phyloP scores from a whole-genome alignment of 2,888 invertebrate genomes.

The Blomia tropicalis region DNA sequence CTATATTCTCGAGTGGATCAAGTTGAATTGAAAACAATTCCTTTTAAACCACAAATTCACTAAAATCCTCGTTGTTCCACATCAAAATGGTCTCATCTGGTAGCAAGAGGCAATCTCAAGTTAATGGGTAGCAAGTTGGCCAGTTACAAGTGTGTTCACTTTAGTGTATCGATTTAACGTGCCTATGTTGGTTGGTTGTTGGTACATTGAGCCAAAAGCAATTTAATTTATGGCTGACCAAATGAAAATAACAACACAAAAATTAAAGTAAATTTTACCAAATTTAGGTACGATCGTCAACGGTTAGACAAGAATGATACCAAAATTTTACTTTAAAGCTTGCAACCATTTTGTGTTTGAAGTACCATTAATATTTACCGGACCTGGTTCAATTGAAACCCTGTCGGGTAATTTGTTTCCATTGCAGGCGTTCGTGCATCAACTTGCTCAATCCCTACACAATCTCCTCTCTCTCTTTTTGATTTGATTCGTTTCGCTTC shows the following conservation, averaged over 20 bases:
- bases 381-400: neutral
- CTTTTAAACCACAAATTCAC: neutral
- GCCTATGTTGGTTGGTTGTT: no score
- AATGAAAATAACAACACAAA: no score
- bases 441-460: neutral
- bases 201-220: no score
- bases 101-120: slow-evolving; percentile 1
- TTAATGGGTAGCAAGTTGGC: neutral
- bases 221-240: no score
- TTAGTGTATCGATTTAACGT: no score
- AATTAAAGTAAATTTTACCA: no score
- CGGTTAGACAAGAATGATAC: no score
- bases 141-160: slow-evolving; percentile 13
- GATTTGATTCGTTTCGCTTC: no score
- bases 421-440: neutral
- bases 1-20: slow-evolving; percentile 13
- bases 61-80: no score
- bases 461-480: no score
- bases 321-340: neutral
- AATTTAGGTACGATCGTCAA: no score
- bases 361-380: slow-evolving; percentile 5
- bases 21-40: neutral
- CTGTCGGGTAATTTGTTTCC: neutral
- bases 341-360: neutral
- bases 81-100: slow-evolving; percentile 8